Conservation (phyloP, 2,113 vertebrate species). For the Azemiops feae region DNA sequence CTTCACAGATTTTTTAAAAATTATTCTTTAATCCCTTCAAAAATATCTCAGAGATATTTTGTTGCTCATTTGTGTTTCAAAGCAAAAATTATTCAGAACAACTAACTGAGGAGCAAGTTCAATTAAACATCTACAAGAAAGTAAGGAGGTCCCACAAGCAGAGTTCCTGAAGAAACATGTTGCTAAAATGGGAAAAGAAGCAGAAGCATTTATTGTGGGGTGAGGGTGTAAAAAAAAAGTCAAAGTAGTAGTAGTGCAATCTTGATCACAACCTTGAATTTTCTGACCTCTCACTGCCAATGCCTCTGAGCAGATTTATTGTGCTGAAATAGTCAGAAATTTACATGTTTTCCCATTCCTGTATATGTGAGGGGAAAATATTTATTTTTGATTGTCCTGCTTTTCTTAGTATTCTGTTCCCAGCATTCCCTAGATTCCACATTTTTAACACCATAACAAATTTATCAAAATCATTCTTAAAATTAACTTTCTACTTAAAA, state of each 20-base stretch:
- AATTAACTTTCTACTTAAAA: no score
- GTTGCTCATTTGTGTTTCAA: no score
- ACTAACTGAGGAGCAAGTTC: background rate
- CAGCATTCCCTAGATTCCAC: background rate
- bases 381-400: background rate
- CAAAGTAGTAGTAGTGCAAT: background rate
- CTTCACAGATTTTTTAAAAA: no score
- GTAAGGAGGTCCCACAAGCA: background rate
- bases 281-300: background rate
- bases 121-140: background rate
- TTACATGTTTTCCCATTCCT: background rate
- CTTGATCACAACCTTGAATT: background rate
- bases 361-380: background rate
- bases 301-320: background rate
- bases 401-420: background rate
- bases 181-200: background rate
- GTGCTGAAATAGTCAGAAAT: background rate
- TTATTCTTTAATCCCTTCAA: no score
- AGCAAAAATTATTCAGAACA: background rate
- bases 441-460: background rate
- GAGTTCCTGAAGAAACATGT: background rate
- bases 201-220: background rate
- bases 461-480: background rate
- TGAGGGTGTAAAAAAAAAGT: background rate
- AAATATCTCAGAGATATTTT: no score